A percentile compares a stretch with the other conserved stretches of the same genome.
phyloP scores from a whole-genome alignment of 2,113 vertebrate species.

The Murina feae region DNA sequence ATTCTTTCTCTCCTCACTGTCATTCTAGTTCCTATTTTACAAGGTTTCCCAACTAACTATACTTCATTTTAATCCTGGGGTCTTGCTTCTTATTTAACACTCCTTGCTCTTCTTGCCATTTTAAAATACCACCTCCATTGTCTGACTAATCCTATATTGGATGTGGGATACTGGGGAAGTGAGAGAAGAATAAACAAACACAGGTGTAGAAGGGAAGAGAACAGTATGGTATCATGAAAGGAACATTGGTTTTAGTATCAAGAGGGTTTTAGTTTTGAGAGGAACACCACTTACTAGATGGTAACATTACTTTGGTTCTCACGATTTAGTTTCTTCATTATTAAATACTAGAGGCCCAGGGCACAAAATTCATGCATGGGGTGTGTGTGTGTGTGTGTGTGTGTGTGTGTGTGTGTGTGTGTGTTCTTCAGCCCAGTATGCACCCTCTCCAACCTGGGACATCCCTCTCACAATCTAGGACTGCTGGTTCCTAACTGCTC shows the following conservation, averaged over 20 bases:
- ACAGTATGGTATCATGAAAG: neutral
- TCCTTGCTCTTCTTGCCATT: neutral
- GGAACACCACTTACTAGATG: neutral
- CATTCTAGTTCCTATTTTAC: neutral
- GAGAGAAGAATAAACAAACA: neutral
- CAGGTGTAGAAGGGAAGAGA: neutral
- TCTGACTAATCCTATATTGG: neutral
- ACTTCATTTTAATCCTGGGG: neutral
- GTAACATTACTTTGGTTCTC: neutral
- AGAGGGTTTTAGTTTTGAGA: neutral
- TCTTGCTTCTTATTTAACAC: neutral
- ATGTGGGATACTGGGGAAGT: neutral
- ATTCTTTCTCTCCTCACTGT: neutral
- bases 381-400: too few relatives aligned
- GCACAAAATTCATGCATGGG: too few relatives aligned
- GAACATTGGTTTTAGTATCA: neutral
- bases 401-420: too few relatives aligned
- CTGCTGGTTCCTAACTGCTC: too few relatives aligned
- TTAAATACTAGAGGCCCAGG: too few relatives aligned
- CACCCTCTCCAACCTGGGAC: too few relatives aligned
- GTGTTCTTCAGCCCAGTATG: too few relatives aligned
- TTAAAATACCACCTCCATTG: neutral
- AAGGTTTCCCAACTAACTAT: neutral
- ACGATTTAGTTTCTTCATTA: neutral
- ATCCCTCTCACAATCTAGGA: too few relatives aligned